A percentile compares a stretch with the other conserved stretches of the same genome.
phyloP scores from a whole-genome alignment of 2,113 vertebrate genomes.

The Noctilio leporinus region DNA sequence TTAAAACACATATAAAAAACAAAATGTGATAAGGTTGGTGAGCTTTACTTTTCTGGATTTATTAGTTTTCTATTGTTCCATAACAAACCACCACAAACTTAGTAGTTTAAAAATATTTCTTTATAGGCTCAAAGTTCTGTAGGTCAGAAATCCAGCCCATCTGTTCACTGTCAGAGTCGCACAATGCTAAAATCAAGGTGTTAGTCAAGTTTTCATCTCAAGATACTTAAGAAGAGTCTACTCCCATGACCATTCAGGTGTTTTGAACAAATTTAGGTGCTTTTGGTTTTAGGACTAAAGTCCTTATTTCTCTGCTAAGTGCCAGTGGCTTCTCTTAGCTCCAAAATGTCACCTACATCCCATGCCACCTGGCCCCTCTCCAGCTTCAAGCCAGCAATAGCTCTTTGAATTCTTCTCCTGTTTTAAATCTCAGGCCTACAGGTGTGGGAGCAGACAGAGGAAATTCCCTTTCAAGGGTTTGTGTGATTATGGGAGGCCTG shows the following conservation, averaged over 20 bases:
- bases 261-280: background rate
- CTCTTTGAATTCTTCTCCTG: background rate
- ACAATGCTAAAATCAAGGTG: background rate
- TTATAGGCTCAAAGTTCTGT: background rate
- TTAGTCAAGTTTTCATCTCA: background rate
- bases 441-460: background rate
- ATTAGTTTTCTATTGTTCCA: background rate
- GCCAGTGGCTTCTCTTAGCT: background rate
- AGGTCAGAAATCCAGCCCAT: background rate
- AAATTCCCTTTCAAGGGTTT: background rate
- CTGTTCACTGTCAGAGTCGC: background rate
- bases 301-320: background rate
- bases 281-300: background rate
- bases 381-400: background rate
- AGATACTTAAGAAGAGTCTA: background rate
- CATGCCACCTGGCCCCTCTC: background rate
- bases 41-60: background rate
- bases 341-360: background rate
- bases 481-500: background rate
- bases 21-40: background rate
- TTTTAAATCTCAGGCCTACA: background rate
- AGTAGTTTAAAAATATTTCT: background rate
- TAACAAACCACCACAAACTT: background rate
- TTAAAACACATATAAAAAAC: background rate
- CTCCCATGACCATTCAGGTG: background rate